Conservation (phyloP, 2,113 vertebrate species). For the Saccopteryx leptura region DNA sequence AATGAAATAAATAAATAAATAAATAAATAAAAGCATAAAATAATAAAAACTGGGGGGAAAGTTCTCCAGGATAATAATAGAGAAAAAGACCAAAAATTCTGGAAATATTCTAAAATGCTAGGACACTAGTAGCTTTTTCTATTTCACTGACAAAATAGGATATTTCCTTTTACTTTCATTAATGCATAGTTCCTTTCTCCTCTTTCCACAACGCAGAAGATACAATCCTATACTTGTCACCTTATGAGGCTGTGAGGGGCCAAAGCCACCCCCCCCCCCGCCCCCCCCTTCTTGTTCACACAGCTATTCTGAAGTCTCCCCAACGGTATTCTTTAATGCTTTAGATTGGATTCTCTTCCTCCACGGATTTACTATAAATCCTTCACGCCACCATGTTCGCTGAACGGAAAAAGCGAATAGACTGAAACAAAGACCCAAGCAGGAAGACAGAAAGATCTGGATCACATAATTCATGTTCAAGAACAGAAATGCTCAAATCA, state of each 20-base stretch:
- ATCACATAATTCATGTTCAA: neutral
- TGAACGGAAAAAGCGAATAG: neutral
- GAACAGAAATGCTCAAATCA: neutral
- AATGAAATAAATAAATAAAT: no score
- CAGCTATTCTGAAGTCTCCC: neutral
- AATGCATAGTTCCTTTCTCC: neutral
- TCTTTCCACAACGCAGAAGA: neutral
- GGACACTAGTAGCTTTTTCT: neutral
- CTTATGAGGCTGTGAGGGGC: neutral
- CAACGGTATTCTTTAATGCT: neutral
- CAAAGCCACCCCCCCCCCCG: neutral
- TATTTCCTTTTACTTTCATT: conserved; percentile 4
- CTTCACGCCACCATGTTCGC: neutral
- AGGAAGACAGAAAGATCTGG: conserved; percentile 8
- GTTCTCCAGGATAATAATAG: neutral
- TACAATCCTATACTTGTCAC: rapidly evolving
- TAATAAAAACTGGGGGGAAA: neutral
- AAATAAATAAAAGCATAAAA: neutral
- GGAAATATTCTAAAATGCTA: neutral
- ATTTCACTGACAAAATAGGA: neutral
- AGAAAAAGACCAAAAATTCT: neutral
- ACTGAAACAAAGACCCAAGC: neutral
- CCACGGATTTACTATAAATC: neutral
- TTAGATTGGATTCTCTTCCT: neutral
- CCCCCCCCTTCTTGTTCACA: neutral